Conservation (phyloP, 2,113 vertebrate species). For the Myotis yumanensis region DNA sequence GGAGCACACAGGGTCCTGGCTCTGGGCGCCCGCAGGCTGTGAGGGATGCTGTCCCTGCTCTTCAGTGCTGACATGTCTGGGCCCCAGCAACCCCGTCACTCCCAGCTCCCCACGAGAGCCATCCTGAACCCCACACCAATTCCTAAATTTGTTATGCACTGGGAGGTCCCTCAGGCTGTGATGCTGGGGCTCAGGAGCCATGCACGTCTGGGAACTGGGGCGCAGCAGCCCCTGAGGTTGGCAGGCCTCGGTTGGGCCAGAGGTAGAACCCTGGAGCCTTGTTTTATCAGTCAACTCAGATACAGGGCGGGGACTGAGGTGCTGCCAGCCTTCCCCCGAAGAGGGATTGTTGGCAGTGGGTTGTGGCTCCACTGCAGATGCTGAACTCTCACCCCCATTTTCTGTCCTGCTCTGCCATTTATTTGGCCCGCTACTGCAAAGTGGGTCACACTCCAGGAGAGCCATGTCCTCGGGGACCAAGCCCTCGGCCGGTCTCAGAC, state of each 20-base stretch:
- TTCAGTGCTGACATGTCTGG: not conserved
- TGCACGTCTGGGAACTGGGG: not conserved
- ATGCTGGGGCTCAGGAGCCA: constrained; percentile 59
- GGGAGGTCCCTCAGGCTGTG: constrained; percentile 85
- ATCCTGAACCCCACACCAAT: constrained; percentile 90
- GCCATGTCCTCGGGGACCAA: not conserved
- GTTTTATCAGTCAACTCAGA: constrained; percentile 68
- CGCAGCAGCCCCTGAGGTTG: not conserved
- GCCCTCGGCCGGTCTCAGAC: not conserved
- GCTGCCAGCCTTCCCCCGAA: not conserved
- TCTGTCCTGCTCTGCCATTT: not conserved
- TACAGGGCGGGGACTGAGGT: not conserved
- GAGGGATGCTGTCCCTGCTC: not conserved
- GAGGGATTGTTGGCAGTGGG: fast-evolving
- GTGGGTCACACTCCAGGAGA: not conserved
- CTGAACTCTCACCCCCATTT: not conserved
- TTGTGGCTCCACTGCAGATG: not conserved
- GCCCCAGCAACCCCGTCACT: not conserved
- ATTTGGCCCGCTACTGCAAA: not conserved
- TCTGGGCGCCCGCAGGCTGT: constrained; percentile 72
- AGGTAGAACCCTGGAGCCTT: not conserved
- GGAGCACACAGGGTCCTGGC: constrained; percentile 86
- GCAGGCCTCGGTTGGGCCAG: not conserved
- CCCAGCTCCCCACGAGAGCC: not conserved
- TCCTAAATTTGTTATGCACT: constrained; percentile 93